Conservation (phyloP, 2,113 vertebrate genomes). For the Notothenia coriiceps region DNA sequence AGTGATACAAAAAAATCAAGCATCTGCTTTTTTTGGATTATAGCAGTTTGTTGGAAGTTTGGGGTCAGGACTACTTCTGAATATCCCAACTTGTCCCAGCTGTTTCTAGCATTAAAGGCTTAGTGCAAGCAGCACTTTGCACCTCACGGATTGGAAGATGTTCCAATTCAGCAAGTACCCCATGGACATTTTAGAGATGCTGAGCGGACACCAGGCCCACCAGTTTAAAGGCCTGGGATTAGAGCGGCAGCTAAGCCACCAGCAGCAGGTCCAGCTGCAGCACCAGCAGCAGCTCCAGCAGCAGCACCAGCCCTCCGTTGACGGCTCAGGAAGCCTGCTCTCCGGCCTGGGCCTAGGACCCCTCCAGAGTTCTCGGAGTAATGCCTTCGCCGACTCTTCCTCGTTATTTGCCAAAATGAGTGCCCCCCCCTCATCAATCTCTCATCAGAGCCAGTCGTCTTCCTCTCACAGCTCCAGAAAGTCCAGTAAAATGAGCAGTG, state of each 20-base stretch:
- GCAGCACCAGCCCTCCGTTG: constrained; percentile 81
- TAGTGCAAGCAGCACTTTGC: constrained; percentile 45
- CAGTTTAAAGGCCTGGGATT: constrained; percentile 87
- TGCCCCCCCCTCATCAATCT: constrained; percentile 81
- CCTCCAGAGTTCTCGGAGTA: constrained; percentile 82
- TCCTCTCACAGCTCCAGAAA: constrained; percentile 85
- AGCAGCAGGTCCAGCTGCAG: constrained; percentile 86
- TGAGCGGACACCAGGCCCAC: constrained; percentile 87
- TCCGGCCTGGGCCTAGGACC: constrained; percentile 84
- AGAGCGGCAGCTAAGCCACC: constrained; percentile 85
- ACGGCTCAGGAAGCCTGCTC: constrained; percentile 81
- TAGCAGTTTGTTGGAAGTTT: constrained; percentile 20
- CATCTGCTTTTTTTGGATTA: constrained; percentile 40
- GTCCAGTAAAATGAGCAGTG: constrained; percentile 84
- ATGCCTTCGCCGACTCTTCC: constrained; percentile 85
- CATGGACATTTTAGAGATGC: constrained; percentile 89
- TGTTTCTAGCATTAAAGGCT: constrained; percentile 46
- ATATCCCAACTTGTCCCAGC: constrained; percentile 12
- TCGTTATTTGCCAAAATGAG: constrained; percentile 87
- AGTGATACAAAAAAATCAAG: constrained; percentile 19
- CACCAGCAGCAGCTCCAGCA: constrained; percentile 87
- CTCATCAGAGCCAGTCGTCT: constrained; percentile 83
- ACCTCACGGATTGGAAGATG: constrained; percentile 77
- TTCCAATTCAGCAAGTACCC: constrained; percentile 89
- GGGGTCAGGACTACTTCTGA: constrained; percentile 33